These are phyloP conservation scores for Drosophila pseudoobscura DNA, from an alignment of 1,140 invertebrate genomes.

Conservation along the genomic window DNA sequence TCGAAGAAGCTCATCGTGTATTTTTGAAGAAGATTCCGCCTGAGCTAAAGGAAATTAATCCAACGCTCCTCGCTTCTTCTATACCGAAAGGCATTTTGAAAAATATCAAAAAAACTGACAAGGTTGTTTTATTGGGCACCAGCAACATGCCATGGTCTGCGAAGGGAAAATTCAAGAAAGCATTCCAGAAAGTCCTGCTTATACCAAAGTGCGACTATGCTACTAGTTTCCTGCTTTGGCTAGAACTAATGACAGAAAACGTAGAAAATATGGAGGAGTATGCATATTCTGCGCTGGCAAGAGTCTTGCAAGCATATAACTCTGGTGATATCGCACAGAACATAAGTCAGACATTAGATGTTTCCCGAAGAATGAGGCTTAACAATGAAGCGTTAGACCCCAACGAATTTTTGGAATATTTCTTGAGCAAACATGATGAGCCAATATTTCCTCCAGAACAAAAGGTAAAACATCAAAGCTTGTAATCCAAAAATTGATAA, in stretches of 20 bases:
- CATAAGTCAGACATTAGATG: slow-evolving; percentile 76
- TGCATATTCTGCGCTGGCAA: slow-evolving; percentile 87
- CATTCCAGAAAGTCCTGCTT: slow-evolving; percentile 83
- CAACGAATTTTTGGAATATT: slow-evolving; percentile 67
- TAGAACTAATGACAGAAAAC: slow-evolving; percentile 85
- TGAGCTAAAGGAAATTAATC: slow-evolving; percentile 69
- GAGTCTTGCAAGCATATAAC: slow-evolving; percentile 87
- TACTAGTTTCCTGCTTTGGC: slow-evolving; percentile 86
- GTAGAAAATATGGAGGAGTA: slow-evolving; percentile 85
- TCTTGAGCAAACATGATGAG: slow-evolving; percentile 43
- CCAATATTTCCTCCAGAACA: slow-evolving; percentile 66
- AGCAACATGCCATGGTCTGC: slow-evolving; percentile 86
- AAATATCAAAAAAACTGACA: slow-evolving; percentile 86
- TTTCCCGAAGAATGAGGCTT: slow-evolving; percentile 64
- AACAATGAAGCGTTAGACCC: slow-evolving; percentile 49
- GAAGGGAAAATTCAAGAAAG: slow-evolving; percentile 71
- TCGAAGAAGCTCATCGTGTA: slow-evolving; percentile 91
- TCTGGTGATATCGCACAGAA: slow-evolving; percentile 85
- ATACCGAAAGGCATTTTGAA: slow-evolving; percentile 87
- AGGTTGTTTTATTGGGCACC: slow-evolving; percentile 86
- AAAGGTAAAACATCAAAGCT: slow-evolving; percentile 36
- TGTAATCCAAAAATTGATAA: background rate
- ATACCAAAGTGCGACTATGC: slow-evolving; percentile 88
- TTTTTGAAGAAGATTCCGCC: slow-evolving; percentile 89
- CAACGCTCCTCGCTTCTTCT: slow-evolving; percentile 86